Evolutionary conservation across 2,797 vertebrate genomes (phyloP), one percentile per base, ranked within the genome.

Genomic region (Ataeniobius toweri): DNA sequence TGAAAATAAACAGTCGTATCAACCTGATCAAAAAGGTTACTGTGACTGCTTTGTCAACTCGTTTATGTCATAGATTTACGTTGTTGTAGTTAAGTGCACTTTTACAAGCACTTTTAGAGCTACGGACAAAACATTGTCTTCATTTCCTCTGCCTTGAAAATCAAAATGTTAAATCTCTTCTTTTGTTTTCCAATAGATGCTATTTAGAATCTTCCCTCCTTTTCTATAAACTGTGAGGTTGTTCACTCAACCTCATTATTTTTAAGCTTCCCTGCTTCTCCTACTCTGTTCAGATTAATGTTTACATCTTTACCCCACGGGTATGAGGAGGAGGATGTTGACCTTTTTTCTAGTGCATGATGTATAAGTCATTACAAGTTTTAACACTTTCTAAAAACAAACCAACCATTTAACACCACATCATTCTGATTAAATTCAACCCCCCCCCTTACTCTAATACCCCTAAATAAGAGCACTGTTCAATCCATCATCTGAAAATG

Each of bases 1-100:
- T 22, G 18, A 26, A 22, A 71, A 28, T 16, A 39, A 67, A 18
- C 13, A 26, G 18, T 18, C 1, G 5, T 14, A 70, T 46, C 5
- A 68, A n/a, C 58, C 41, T 39, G 67, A 24, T 26, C 36, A 53
- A 36, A 44, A 51, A 24, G 9, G 14, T 20, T 6, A 20, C 14
- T 63, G 31, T 28, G 10, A 22, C 12, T 67, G n/a, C 58, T 16
- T 12, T 1, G 3, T 24, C 53, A n/a, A 14, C 55, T 18, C 3
- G 3, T 71, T 53, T 53, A 65, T 20, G 10, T 58, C 63, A 36
- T 36, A 36, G 46, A 70, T 78, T 78, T 75, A 68, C 55, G 41
- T 5, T 59, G 59, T 44, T 73, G 31, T 44, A 76, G 14, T 26
- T 73, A 78, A 78, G 73, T 56, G 55, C 50, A 75, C 24, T 46